Evolutionary conservation across 2,888 invertebrate species (phyloP).

Genomic region (Ectemnius lituratus): DNA sequence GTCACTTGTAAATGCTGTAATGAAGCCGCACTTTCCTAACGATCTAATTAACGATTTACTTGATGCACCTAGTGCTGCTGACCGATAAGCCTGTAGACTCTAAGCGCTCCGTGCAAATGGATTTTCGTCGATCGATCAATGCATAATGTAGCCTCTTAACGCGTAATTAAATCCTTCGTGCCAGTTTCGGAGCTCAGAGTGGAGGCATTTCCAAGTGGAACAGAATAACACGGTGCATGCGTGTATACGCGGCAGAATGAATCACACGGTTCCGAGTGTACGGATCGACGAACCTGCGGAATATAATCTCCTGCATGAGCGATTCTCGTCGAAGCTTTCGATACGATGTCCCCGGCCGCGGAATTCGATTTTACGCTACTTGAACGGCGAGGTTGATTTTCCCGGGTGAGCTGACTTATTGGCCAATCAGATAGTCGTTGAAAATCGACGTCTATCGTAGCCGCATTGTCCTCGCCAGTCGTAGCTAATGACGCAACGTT

Average conservation of each 20-base stretch:
- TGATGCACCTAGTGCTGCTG: slow-evolving; percentile 30
- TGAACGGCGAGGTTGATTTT: slow-evolving; percentile 20
- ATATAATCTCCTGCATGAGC: slow-evolving; percentile 43
- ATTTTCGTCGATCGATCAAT: neutral
- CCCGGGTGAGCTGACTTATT: slow-evolving; percentile 44
- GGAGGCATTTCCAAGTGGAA: too few species aligned
- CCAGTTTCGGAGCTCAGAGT: too few species aligned
- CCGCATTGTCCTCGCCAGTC: slow-evolving; percentile 31
- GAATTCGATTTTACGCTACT: slow-evolving; percentile 43
- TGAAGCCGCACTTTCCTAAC: slow-evolving; percentile 30
- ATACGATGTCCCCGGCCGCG: slow-evolving; percentile 31
- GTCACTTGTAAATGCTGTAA: slow-evolving; percentile 38
- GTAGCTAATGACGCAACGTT: slow-evolving; percentile 47
- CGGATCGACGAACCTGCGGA: slow-evolving; percentile 34
- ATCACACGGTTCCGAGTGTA: neutral
- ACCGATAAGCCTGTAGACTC: slow-evolving; percentile 18
- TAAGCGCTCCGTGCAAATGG: slow-evolving; percentile 19
- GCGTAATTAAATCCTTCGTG: too few species aligned
- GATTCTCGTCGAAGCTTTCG: slow-evolving; percentile 27
- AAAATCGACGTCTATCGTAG: slow-evolving; percentile 49
- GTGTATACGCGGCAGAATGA: neutral
- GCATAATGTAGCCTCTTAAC: too few species aligned
- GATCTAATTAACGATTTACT: slow-evolving; percentile 42
- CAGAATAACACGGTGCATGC: too few species aligned
- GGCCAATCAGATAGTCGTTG: slow-evolving; percentile 50